Base-by-base conservation (phyloP, 2,888 invertebrate species). In the Ophion ellenae region DNA sequence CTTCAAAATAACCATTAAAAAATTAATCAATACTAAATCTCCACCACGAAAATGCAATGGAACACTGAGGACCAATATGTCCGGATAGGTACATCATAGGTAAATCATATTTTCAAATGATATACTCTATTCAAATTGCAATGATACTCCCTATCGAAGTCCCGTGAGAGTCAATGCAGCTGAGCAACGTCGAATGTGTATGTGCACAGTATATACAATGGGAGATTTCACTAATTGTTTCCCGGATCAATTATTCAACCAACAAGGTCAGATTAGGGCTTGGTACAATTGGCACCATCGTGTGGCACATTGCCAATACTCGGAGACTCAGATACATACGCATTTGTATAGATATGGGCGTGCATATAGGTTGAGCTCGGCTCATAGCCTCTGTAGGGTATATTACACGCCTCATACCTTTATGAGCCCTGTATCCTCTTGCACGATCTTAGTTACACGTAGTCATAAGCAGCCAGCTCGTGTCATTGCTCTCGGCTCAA, bases 221-320 rank as follows among this genome's bases (percentile, higher is more conserved):
- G 20, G 66, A 45, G 40, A 70, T 40, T 24, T 36, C 57, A 11
- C 24, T n/a, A 70, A 71, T 47, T 66, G 59, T 71, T 71, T 71
- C 64, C 47, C 20, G 28, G 47, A 81, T 81, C 84, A 73, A 84
- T 84, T 73, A 81, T 81, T 81, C 77, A 77, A 61, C 14, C n/a
- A 24, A 53, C 61, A 61, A 67, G 67, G 53, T 20, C 28, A 63
- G 66, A 84, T 73, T 81, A 73, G 80, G 71, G 57, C 53, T 24
- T 32, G 28, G 77, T n/a, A 61, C 73, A 73, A 81, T 77, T 66
- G 73, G 47, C 61, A 59, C 36, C 59, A 76, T 71, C 14, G 40
- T 28, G 53, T 84, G 84, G 81, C 81, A 17, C 53, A 57, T 28
- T 63, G 81, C 84, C 84, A 84, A 77, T 80, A 36, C 59, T 66